Evolutionary conservation across 1,140 invertebrate species (phyloP).

Genomic region (Pseudomyrmex dendroicus): DNA sequence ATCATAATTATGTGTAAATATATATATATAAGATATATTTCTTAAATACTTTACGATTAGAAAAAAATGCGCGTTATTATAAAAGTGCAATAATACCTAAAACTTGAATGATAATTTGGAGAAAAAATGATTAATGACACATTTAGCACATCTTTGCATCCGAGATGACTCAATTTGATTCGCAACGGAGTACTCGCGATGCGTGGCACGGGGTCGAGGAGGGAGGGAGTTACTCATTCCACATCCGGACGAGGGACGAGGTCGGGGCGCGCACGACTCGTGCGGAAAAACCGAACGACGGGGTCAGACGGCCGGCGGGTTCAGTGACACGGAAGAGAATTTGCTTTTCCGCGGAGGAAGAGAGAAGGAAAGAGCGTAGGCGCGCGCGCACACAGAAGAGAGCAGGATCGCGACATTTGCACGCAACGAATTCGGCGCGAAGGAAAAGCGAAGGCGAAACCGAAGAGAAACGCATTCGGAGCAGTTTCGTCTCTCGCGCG

Average conservation of each 20-base stretch:
- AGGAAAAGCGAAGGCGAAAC: constrained; percentile 59
- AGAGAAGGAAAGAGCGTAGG: background rate
- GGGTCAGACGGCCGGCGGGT: constrained; percentile 81
- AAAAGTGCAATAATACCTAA: too few relatives aligned
- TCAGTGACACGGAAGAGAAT: constrained; percentile 83
- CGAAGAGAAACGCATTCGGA: constrained; percentile 50
- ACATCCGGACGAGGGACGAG: constrained; percentile 79
- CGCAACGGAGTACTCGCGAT: background rate
- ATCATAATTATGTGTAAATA: too few relatives aligned
- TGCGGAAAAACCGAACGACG: constrained; percentile 82
- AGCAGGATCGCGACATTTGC: constrained; percentile 42
- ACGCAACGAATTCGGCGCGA: constrained; percentile 67
- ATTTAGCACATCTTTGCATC: background rate
- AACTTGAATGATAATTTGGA: too few relatives aligned
- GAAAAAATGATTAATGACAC: background rate
- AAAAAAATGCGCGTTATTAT: too few relatives aligned
- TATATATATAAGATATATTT: too few relatives aligned
- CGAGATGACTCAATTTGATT: constrained; percentile 12
- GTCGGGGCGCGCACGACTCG: constrained; percentile 77
- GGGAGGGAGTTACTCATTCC: constrained; percentile 59
- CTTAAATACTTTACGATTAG: too few relatives aligned
- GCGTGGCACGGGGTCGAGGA: background rate
- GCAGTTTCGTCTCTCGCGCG: constrained; percentile 56
- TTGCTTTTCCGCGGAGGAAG: constrained; percentile 76
- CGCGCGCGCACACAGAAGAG: background rate